Evolutionary conservation across 2,888 invertebrate species (phyloP), one percentile per base, ranked within the genome.

Genomic region (Dioctria rufipes): DNA sequence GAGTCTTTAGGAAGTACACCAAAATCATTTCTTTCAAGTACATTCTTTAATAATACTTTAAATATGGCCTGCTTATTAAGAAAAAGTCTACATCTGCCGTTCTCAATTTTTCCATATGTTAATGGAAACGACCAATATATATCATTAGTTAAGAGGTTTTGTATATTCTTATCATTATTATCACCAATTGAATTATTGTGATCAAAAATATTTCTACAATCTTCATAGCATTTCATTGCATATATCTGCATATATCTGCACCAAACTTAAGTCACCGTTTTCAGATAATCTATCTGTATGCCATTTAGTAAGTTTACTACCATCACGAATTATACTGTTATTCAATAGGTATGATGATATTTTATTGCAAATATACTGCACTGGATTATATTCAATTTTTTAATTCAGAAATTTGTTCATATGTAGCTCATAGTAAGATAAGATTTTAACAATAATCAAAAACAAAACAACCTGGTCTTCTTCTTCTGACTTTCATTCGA

Each of bases 181-280:
- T 11, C 39, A 4, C 6, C 25, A 40, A n/a, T 37, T 37, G 8
- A 0, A 40, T 42, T 4, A 11, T 4, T 75, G 54, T 25, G 71
- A 37, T 9, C 81, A n/a, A 61, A 69, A 42, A 46, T 13, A 25
- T 37, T 49, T 58, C 46, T 11, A n/a, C 37, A 25, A 5, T 82
- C 2, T 69, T 77, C 5, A 8, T 39, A 3, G 84, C 77, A 77
- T 11, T 2, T 54, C 9, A 37, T n/a, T n/a, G n/a, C n/a, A n/a
- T n/a, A n/a, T n/a, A 11, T 51, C 13, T 80, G 84, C 75, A 90
- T 84, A 83, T 88, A 87, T 82, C 88, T 89, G 79, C 90, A 88
- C 94, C 94, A 94, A 77, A 88, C 92, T 93, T 4, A 93, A 88
- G 83, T 95, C 95, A 6, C 94, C 94, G 63, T 90, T 87, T 54